Conservation (phyloP, 2,797 vertebrate genomes). For the Schizopygopsis pylzovi region DNA sequence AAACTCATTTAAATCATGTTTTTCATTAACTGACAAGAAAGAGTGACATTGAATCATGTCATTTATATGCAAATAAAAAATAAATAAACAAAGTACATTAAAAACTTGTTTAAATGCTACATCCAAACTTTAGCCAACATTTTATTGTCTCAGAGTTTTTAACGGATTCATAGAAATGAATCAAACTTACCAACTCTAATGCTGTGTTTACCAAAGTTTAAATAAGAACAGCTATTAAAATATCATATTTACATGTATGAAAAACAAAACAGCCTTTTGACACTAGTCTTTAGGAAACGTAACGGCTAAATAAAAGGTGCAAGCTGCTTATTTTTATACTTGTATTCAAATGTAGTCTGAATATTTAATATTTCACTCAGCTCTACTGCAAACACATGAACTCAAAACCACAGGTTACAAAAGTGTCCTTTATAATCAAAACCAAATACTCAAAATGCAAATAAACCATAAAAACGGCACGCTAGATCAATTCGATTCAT, state of each 20-base stretch:
- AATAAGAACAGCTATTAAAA: neutral
- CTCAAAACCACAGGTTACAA: neutral
- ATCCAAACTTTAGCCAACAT: neutral
- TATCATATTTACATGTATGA: neutral
- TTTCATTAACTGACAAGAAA: neutral
- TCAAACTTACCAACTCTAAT: neutral
- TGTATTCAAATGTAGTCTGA: conserved; percentile 16
- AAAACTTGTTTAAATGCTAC: neutral
- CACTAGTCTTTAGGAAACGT: neutral
- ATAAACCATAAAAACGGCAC: conserved; percentile 26
- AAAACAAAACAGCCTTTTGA: neutral
- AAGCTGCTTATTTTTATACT: neutral
- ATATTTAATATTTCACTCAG: conserved; percentile 24
- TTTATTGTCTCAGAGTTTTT: neutral
- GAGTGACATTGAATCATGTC: neutral
- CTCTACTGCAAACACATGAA: neutral
- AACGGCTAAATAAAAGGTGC: neutral
- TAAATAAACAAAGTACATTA: neutral
- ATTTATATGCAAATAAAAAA: neutral
- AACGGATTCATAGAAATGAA: neutral
- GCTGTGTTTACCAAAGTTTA: neutral
- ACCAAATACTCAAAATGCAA: conserved; percentile 56
- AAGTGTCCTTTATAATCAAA: conserved; percentile 32
- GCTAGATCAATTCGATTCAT: conserved; percentile 30
- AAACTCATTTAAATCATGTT: neutral